Conservation (phyloP, 1,140 invertebrate species). For the Drosophila nebulosa region DNA sequence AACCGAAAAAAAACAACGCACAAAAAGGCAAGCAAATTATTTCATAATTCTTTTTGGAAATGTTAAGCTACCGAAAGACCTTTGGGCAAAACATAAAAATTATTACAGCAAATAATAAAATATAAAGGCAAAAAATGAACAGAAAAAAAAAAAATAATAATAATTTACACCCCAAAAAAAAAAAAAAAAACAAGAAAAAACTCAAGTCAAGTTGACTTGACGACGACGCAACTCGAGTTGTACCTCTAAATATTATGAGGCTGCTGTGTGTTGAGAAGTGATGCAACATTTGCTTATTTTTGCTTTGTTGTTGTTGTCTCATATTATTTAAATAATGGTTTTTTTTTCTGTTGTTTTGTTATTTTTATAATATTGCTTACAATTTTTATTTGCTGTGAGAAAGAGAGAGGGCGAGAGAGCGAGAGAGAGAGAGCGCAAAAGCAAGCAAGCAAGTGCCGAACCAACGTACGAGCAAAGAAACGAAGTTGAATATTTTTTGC, state of each 20-base stretch:
- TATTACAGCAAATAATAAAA: slow-evolving; percentile 61
- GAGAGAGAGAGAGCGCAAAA: not conserved
- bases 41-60: not conserved
- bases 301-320: slow-evolving; percentile 30
- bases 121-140: slow-evolving; percentile 39
- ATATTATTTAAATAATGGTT: slow-evolving; percentile 59
- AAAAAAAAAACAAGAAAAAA: slow-evolving; percentile 13
- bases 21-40: no score
- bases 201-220: slow-evolving; percentile 38
- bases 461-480: slow-evolving; percentile 12
- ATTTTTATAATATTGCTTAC: slow-evolving; percentile 61
- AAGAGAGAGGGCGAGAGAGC: not conserved
- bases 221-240: not conserved
- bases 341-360: slow-evolving; percentile 41
- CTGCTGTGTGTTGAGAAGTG: slow-evolving; percentile 6
- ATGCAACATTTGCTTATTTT: slow-evolving; percentile 43
- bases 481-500: slow-evolving; percentile 7
- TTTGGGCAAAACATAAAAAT: slow-evolving; percentile 52
- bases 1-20: not conserved
- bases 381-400: slow-evolving; percentile 26
- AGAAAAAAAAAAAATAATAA: not conserved
- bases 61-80: slow-evolving; percentile 49
- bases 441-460: slow-evolving; percentile 12
- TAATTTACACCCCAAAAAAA: slow-evolving; percentile 51
- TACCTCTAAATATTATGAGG: not conserved